phyloP scores from a whole-genome alignment of 1,140 invertebrate genomes.

The Drosophila sechellia region DNA sequence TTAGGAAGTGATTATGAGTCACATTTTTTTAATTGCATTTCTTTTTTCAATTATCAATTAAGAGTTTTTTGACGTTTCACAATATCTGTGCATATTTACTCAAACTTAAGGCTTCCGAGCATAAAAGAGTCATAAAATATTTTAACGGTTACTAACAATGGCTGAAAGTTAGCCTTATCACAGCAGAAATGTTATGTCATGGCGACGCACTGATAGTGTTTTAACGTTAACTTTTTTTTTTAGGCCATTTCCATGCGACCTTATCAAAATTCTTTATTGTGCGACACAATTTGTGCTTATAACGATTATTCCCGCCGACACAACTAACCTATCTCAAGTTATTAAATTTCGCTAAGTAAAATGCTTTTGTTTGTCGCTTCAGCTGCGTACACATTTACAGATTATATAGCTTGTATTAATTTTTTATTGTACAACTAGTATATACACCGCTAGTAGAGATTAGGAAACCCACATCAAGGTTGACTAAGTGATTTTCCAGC shows the following conservation, averaged over 20 bases:
- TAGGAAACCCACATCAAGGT: slow-evolving; percentile 22
- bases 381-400: neutral
- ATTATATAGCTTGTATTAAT: slow-evolving; percentile 4
- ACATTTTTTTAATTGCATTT: neutral
- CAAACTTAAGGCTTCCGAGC: neutral
- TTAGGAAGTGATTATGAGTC: neutral
- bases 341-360: neutral
- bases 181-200: slow-evolving; percentile 7
- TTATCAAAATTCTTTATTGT: neutral
- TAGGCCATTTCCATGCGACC: neutral
- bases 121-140: slow-evolving; percentile 26
- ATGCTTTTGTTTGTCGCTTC: neutral
- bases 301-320: neutral
- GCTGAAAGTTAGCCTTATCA: slow-evolving; percentile 9
- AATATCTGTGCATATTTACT: slow-evolving; percentile 19
- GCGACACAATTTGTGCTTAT: neutral
- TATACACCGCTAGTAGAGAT: neutral
- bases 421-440: slow-evolving; percentile 13
- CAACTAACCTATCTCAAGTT: slow-evolving; percentile 23
- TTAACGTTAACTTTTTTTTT: neutral
- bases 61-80: slow-evolving; percentile 24
- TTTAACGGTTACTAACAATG: slow-evolving; percentile 15
- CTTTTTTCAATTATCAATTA: neutral
- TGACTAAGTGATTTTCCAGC: slow-evolving; percentile 14
- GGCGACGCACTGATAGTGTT: neutral